Base-by-base conservation (phyloP, 2,888 invertebrate species). In the Calliopum simillimum region DNA sequence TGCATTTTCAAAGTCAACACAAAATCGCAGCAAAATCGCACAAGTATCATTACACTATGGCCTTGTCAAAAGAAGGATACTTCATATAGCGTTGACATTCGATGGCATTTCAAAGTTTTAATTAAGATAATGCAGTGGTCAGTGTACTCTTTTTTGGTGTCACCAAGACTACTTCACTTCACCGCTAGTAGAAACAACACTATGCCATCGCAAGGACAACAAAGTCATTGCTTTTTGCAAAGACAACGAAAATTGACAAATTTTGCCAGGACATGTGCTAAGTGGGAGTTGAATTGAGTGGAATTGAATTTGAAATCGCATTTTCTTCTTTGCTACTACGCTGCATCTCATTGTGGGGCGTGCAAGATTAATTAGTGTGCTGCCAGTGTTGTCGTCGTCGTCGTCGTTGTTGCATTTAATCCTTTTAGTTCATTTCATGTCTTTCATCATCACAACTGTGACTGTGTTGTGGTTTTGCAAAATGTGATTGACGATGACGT, bases 51-150 rank as follows among this genome's bases (percentile, higher is more conserved):
- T 8, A 33, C 8, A 8, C 8, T 8, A 33, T 8, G 33, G 33
- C 5, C 33, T 8, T 33, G 33, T 8, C 33, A 33, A 33, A 33
- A 33, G 33, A 33, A 33, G 33, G 33, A 33, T 33, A 33, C 33
- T 33, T 33, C 33, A 33, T 8, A 33, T 33, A 33, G 33, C 8
- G 8, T 8, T 33, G 33, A n/a, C 41, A 46, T 59, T 63, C 55
- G 58, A 64, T 69, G 49, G 56, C 67, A 67, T 67, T 68, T 67
- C 47, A 66, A 44, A 66, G 66, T 62, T 46, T 62, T 66, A 70
- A 70, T 70, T 70, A 70, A 70, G 62, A 66, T 70, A 66, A 66
- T 70, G 69, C 69, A 64, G 51, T 64, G 58, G 49, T 58, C 49
- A n/a, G 58, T 25, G 33, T 25, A 8, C 49, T 46, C n/a, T 19